A percentile compares a stretch with the other conserved stretches of the same genome.
phyloP scores from a whole-genome alignment of 2,888 invertebrate genomes.

The Gasteruption jaculator region DNA sequence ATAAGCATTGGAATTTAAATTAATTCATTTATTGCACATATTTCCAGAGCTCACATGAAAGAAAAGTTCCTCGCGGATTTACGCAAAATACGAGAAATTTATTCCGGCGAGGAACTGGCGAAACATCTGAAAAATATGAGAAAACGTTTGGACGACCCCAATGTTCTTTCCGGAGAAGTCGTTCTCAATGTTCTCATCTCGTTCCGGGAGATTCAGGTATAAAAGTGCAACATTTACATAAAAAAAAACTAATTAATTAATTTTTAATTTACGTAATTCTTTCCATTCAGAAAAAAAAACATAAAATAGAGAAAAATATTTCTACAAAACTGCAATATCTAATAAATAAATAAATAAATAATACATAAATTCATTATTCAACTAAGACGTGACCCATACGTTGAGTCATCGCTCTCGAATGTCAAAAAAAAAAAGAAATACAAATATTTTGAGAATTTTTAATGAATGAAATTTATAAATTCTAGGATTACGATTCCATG shows the following conservation, averaged over 20 bases:
- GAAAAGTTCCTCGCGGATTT: conserved; percentile 95
- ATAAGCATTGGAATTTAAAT: conserved; percentile 5
- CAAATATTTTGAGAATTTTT: no score
- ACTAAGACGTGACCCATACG: no score
- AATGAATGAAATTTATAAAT: conserved; percentile 8
- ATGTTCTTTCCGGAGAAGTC: conserved; percentile 93
- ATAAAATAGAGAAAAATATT: neutral
- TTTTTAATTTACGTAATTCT: no score
- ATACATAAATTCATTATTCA: no score
- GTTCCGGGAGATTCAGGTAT: conserved; percentile 77
- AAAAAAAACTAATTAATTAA: conserved; percentile 1
- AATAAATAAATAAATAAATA: no score
- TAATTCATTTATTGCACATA: conserved; percentile 11
- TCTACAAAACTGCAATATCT: no score
- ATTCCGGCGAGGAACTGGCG: conserved; percentile 76
- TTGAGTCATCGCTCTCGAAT: no score
- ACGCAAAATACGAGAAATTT: conserved; percentile 84
- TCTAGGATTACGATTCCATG: conserved; percentile 90
- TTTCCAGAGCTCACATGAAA: conserved; percentile 84
- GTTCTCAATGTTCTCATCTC: conserved; percentile 92
- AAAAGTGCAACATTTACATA: neutral
- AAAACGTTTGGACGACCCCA: conserved; percentile 91
- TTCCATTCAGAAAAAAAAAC: no score
- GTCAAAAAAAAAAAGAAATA: no score
- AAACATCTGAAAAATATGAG: conserved; percentile 85